A percentile compares a stretch with the other conserved stretches of the same genome.
Evolutionary conservation across 1,140 invertebrate species (phyloP).

Genomic region (Pogonognathellus flavescens): DNA sequence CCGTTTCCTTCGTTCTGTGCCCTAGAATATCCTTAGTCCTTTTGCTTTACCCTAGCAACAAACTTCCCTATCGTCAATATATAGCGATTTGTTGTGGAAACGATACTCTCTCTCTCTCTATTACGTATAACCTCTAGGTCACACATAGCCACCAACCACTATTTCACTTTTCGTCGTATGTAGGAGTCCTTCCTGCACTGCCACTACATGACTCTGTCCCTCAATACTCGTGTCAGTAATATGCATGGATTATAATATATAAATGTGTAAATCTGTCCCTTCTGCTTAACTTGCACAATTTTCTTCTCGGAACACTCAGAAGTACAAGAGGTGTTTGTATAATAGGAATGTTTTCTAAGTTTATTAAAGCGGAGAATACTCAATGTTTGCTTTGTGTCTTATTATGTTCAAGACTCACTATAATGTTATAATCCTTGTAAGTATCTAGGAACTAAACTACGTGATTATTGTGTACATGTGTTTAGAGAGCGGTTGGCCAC

Average conservation of each 20-base stretch:
- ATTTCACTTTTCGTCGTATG: neutral
- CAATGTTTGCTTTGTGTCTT: too few relatives aligned
- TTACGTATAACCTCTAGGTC: slow-evolving; percentile 30
- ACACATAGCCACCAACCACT: slow-evolving; percentile 10
- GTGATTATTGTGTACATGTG: too few relatives aligned
- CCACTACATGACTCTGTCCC: neutral
- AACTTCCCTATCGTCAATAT: slow-evolving; percentile 46
- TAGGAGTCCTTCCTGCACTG: too few relatives aligned
- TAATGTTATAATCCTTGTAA: too few relatives aligned
- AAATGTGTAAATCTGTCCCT: neutral
- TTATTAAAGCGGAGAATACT: too few relatives aligned
- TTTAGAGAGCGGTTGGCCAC: too few relatives aligned
- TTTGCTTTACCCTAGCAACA: slow-evolving; percentile 49
- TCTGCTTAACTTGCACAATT: too few relatives aligned
- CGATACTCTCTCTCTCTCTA: slow-evolving; percentile 7
- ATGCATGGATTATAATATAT: neutral
- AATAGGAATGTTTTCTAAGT: too few relatives aligned
- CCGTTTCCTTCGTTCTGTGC: slow-evolving; percentile 46
- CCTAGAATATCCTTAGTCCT: slow-evolving; percentile 44
- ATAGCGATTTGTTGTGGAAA: slow-evolving; percentile 53
- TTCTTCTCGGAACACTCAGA: too few relatives aligned
- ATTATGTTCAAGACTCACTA: too few relatives aligned
- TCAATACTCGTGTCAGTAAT: neutral
- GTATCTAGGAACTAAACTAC: too few relatives aligned
- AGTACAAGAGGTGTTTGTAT: too few relatives aligned